These are phyloP conservation scores for Morpho deidamia DNA, from an alignment of 2,888 invertebrate species.

Conservation along the genomic window DNA sequence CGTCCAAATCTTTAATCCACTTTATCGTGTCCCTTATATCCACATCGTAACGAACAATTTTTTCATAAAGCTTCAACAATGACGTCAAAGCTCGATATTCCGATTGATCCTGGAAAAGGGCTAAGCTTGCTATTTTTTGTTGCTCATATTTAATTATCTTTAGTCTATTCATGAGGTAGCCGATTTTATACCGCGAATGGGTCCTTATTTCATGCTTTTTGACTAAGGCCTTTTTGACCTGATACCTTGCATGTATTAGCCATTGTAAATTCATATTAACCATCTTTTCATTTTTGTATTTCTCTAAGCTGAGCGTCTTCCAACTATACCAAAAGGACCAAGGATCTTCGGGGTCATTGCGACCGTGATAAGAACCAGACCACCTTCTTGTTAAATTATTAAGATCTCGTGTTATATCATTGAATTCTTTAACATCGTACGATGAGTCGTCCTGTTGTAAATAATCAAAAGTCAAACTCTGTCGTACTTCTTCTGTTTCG, in stretches of 20 bases:
- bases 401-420: constrained; percentile 19
- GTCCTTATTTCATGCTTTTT: constrained; percentile 22
- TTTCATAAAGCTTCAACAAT: constrained; percentile 32
- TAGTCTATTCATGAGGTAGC: constrained; percentile 44
- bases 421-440: constrained; percentile 22
- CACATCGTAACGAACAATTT: constrained; percentile 33
- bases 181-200: constrained; percentile 39
- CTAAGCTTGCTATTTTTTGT: constrained; percentile 26
- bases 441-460: constrained; percentile 5
- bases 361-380: constrained; percentile 3
- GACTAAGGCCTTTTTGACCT: constrained; percentile 31
- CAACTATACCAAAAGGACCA: no score
- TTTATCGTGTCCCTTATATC: constrained; percentile 36
- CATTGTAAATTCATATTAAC: constrained; percentile 27
- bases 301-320: not conserved
- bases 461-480: constrained; percentile 4
- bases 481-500: not conserved
- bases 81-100: constrained; percentile 1
- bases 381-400: constrained; percentile 19
- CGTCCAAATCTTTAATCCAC: constrained; percentile 22
- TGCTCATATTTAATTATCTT: constrained; percentile 36
- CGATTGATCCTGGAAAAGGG: not conserved
- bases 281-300: constrained; percentile 10
- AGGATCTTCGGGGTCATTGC: constrained; percentile 18
- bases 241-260: constrained; percentile 34